phyloP scores from a whole-genome alignment of 1,140 invertebrate species.

The Zophobas morio region DNA sequence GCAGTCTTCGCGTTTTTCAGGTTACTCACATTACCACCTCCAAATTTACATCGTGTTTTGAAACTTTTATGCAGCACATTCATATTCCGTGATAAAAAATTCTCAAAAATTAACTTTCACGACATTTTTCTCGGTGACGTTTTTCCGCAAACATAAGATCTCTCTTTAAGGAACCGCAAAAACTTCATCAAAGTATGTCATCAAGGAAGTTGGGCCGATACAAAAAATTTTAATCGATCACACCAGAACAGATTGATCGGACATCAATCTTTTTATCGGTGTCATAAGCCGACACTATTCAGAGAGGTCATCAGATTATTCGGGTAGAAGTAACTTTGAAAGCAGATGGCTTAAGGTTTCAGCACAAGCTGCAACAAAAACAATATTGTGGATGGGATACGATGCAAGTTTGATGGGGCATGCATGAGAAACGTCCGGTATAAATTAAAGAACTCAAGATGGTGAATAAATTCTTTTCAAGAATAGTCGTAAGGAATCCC shows the following conservation, averaged over 20 bases:
- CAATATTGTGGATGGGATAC: background rate
- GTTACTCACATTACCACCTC: background rate
- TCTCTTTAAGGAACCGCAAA: background rate
- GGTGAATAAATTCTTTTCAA: constrained; percentile 2
- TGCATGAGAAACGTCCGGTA: background rate
- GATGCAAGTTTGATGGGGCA: background rate
- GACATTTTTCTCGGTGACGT: constrained; percentile 14
- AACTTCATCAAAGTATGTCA: constrained; percentile 22
- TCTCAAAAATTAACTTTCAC: constrained; percentile 9
- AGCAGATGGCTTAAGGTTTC: background rate
- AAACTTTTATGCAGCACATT: background rate
- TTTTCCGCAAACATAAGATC: background rate
- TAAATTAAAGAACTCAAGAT: background rate
- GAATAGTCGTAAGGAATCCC: background rate
- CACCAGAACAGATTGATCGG: constrained; percentile 26
- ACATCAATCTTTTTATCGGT: constrained; percentile 34
- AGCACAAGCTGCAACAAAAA: constrained; percentile 5
- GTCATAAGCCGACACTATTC: constrained; percentile 37
- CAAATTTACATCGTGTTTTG: background rate
- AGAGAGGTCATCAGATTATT: constrained; percentile 5
- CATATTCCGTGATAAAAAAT: too few relatives aligned
- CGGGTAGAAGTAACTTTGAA: background rate
- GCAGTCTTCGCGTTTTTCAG: constrained; percentile 11
- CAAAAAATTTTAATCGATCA: constrained; percentile 39
- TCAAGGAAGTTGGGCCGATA: constrained; percentile 9